Evolutionary conservation across 1,140 invertebrate genomes (phyloP).

Genomic region (Bombus sylvicola): DNA sequence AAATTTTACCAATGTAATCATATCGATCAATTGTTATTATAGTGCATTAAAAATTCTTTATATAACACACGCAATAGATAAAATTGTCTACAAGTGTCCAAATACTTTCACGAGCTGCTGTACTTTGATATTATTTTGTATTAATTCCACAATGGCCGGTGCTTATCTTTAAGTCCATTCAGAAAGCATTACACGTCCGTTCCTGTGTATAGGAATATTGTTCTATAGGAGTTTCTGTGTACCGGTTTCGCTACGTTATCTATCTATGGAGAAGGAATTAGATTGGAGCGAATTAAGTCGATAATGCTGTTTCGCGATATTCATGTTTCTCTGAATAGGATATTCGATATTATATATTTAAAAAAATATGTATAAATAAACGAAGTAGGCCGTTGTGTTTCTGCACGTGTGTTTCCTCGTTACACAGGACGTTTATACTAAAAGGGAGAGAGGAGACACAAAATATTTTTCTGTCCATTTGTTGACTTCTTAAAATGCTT

Average conservation of each 20-base stretch:
- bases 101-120: not conserved
- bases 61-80: not conserved
- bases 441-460: not conserved
- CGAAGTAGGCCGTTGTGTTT: not conserved
- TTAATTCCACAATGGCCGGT: not conserved
- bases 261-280: not conserved
- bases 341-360: not conserved
- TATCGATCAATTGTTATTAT: no score
- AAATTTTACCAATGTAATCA: no score
- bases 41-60: not conserved
- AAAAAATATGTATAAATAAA: not conserved
- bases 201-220: not conserved
- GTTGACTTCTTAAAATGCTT: not conserved
- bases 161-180: not conserved
- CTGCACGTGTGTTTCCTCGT: not conserved
- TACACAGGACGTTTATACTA: not conserved
- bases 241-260: not conserved
- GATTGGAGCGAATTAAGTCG: not conserved
- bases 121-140: not conserved
- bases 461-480: slow-evolving; percentile 34
- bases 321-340: not conserved
- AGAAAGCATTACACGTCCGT: not conserved
- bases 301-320: not conserved
- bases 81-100: not conserved
- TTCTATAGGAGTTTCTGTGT: not conserved